Evolutionary conservation across 2,797 vertebrate species (phyloP).

Genomic region (Prionace glauca): DNA sequence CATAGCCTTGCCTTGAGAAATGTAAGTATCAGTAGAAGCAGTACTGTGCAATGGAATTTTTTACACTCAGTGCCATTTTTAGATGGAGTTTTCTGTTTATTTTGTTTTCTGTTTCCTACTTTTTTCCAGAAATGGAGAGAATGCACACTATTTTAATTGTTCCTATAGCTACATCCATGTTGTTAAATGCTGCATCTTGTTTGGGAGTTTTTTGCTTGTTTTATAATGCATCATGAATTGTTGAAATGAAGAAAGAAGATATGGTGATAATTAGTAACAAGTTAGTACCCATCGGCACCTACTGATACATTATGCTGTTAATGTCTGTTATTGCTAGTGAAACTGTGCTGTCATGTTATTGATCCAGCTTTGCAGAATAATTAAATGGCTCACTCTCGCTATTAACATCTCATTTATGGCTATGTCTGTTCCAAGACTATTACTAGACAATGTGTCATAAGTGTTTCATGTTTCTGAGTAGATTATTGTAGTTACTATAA

Average conservation of each 20-base stretch:
- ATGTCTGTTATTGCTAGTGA: background rate
- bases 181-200: background rate
- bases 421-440: background rate
- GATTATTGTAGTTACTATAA: background rate
- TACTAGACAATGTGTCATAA: background rate
- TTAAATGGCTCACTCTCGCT: background rate
- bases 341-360: background rate
- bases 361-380: background rate
- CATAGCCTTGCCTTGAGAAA: background rate
- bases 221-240: background rate
- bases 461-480: background rate
- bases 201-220: background rate
- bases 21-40: no score
- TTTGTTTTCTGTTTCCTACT: background rate
- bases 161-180: background rate
- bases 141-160: background rate
- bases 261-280: conserved; percentile 9
- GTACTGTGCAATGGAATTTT: no score
- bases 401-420: background rate
- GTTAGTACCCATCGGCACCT: background rate
- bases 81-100: background rate
- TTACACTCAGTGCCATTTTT: background rate
- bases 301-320: background rate
- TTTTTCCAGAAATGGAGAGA: background rate
- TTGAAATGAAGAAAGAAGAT: background rate